Evolutionary conservation across 1,140 invertebrate genomes (phyloP).

Genomic region (Dreissena rostriformis): DNA sequence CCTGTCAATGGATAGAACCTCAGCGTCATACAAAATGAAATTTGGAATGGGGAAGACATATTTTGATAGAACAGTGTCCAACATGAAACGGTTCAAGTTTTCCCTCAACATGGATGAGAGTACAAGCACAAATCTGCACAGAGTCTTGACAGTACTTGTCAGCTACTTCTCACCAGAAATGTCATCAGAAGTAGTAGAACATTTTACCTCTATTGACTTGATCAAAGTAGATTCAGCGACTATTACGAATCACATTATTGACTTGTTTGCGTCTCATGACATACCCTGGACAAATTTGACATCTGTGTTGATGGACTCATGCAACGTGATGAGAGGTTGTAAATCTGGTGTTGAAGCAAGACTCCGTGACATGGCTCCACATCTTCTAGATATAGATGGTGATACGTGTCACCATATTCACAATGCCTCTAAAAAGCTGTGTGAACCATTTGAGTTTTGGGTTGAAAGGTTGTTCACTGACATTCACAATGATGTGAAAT

Average conservation of each 20-base stretch:
- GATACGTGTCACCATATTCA: constrained; percentile 64
- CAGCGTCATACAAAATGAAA: neutral
- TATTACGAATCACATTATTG: constrained; percentile 7
- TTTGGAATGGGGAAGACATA: neutral
- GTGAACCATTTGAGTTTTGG: constrained; percentile 53
- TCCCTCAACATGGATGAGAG: constrained; percentile 13
- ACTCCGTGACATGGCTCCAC: constrained; percentile 48
- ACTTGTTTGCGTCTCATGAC: constrained; percentile 21
- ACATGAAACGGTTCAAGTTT: neutral
- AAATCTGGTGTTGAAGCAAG: constrained; percentile 57
- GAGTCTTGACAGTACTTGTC: constrained; percentile 37
- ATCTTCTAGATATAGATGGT: constrained; percentile 63
- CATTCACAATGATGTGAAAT: constrained; percentile 60
- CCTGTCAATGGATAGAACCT: neutral
- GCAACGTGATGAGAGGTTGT: constrained; percentile 58
- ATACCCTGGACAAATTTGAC: constrained; percentile 57
- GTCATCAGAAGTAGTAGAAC: constrained; percentile 21
- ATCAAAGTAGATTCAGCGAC: constrained; percentile 8
- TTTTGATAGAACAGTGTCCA: neutral
- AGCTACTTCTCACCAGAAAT: constrained; percentile 7
- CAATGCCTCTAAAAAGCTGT: constrained; percentile 59
- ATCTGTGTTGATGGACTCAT: constrained; percentile 58
- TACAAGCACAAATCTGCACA: neutral
- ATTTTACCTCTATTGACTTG: constrained; percentile 20
- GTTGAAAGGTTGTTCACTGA: constrained; percentile 51